These are phyloP conservation scores for Heteronetta atricapilla DNA, from an alignment of 2,113 vertebrate genomes.

Conservation along the genomic window DNA sequence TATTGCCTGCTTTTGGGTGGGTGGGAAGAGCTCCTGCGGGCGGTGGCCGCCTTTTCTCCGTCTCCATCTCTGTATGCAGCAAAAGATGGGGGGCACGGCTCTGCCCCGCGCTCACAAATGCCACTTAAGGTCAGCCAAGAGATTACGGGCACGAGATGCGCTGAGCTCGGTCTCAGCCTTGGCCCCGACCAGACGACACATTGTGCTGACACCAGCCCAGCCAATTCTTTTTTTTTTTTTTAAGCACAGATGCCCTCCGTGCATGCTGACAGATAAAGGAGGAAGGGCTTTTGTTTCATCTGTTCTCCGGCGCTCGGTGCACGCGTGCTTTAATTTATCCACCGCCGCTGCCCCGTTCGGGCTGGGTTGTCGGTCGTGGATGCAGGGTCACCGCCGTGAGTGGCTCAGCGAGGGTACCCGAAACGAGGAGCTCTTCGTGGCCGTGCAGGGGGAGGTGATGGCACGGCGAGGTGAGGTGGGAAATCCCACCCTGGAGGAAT, in stretches of 20 bases:
- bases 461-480: background rate
- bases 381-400: background rate
- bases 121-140: conserved; percentile 43
- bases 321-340: background rate
- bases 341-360: background rate
- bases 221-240: background rate
- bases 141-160: background rate
- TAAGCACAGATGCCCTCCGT: background rate
- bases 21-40: background rate
- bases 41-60: too few species aligned
- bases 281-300: background rate
- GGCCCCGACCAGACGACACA: background rate
- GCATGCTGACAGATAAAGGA: background rate
- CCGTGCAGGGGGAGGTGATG: background rate
- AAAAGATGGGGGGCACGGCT: background rate
- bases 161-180: conserved; percentile 47
- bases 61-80: background rate
- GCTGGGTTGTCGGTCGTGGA: accelerated
- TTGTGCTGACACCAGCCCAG: conserved; percentile 42
- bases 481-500: background rate
- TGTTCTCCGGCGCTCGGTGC: background rate
- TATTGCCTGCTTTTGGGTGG: too few species aligned
- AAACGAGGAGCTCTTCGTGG: background rate
- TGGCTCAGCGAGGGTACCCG: background rate
- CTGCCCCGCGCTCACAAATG: background rate